phyloP scores from a whole-genome alignment of 2,797 vertebrate genomes.

The Rhodeus uyekii region DNA sequence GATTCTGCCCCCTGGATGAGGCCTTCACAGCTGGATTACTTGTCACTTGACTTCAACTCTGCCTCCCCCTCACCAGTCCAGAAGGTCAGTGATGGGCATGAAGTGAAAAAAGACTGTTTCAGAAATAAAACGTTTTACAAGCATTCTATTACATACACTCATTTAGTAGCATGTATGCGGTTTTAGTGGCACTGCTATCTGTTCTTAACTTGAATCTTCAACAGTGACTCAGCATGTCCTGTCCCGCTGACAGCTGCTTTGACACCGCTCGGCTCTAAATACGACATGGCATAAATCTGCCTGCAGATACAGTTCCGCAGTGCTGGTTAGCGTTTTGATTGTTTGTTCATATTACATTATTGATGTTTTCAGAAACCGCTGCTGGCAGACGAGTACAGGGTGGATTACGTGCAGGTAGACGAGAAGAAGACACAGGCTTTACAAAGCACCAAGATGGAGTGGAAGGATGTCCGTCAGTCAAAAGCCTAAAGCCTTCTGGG shows the following conservation, averaged over 20 bases:
- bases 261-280: background rate
- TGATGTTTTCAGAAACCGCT: slow-evolving; percentile 80
- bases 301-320: background rate
- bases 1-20: slow-evolving; percentile 75
- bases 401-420: slow-evolving; percentile 96
- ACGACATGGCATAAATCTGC: slow-evolving; percentile 21
- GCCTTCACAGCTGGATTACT: slow-evolving; percentile 89
- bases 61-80: slow-evolving; percentile 89
- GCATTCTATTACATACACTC: background rate
- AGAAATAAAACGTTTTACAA: background rate
- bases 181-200: slow-evolving; percentile 7
- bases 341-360: background rate
- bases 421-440: slow-evolving; percentile 97
- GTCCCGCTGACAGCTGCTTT: background rate
- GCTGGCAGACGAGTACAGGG: slow-evolving; percentile 84
- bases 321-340: background rate
- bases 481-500: slow-evolving; percentile 75
- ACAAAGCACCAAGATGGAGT: slow-evolving; percentile 93
- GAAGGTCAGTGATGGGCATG: slow-evolving; percentile 78
- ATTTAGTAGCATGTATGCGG: background rate
- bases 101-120: background rate
- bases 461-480: slow-evolving; percentile 93
- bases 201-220: background rate
- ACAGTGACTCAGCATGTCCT: slow-evolving; percentile 15
- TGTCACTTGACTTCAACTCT: slow-evolving; percentile 95